Base-by-base conservation (phyloP, 2,113 vertebrate species). In the Pomatorhinus ruficollis region DNA sequence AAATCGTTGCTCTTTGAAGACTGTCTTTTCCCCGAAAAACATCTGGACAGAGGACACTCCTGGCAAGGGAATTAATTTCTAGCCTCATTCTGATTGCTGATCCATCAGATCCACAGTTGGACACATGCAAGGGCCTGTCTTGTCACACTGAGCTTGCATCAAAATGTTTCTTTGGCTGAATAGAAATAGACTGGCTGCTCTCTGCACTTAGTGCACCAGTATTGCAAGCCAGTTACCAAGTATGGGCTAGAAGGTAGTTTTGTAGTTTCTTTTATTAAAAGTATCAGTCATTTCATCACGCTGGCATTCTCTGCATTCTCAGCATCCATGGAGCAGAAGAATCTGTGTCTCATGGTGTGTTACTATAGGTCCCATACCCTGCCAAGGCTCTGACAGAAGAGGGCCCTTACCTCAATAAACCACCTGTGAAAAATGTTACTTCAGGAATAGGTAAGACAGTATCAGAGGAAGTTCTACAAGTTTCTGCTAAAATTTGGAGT, bases 351-450 rank as follows among this genome's bases (percentile, higher is more conserved):
- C 18, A 8, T 57, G 37, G 6, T 53, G 8, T 28, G 11, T 40
- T 81, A 40, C 39, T 63, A 10, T 4, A n/a, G 15, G 24, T 7
- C 13, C 24, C 17, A 20, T 44, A 12, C 28, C 14, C 21, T 44
- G 27, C 33, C 0, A 0, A 35, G 37, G 30, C n/a, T 87, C n/a
- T 77, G 44, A 18, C 31, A 33, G 31, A 57, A 76, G 35, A 63
- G 19, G 37, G 6, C 12, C 14, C 28, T 13, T 35, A 21, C n/a
- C 2, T 31, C 19, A 60, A 30, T n/a, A 72, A 60, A 23, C 7
- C 10, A 27, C 2, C 4, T 2, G 1, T 56, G 60, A 54, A 44
- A 70, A 44, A 49, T 3, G 1, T 3, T 52, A 16, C 10, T 54
- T 19, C 47, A 53, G 22, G 37, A 80, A 35, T 15, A 35, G 8